A percentile compares a stretch with the other conserved stretches of the same genome.
Evolutionary conservation across 1,140 invertebrate genomes (phyloP).

Genomic region (Drosophila pectinifera): DNA sequence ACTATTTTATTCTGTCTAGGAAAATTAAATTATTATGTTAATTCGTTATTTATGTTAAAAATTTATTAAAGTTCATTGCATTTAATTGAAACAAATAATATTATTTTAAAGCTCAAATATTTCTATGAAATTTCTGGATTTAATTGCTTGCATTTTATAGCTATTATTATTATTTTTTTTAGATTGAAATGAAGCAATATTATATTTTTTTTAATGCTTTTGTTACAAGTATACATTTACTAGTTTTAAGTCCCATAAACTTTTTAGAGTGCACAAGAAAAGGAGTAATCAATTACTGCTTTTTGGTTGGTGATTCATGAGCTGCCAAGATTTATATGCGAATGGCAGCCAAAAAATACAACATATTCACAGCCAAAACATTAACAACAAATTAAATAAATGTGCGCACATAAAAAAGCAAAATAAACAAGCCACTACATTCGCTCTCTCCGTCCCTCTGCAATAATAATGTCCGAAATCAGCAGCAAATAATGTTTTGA

Average conservation of each 20-base stretch:
- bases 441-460: conserved; percentile 2
- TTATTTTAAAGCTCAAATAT: no score
- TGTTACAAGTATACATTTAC: no score
- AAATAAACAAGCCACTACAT: conserved; percentile 49
- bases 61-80: no score
- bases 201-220: not conserved
- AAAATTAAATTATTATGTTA: no score
- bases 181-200: not conserved
- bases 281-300: not conserved
- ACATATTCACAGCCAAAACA: conserved; percentile 35
- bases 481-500: conserved; percentile 48
- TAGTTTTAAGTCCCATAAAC: no score
- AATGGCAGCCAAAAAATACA: conserved; percentile 40
- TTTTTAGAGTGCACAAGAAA: conserved; percentile 13
- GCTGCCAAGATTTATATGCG: conserved; percentile 52
- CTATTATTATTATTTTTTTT: no score
- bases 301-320: conserved; percentile 54
- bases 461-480: conserved; percentile 35
- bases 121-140: no score
- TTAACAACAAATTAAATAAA: conserved; percentile 64
- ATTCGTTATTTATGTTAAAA: no score
- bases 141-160: no score
- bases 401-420: conserved; percentile 50
- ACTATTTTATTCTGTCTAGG: no score
- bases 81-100: no score